These are phyloP conservation scores for Drosophila baimaii DNA, from an alignment of 1,140 invertebrate genomes.

Conservation along the genomic window DNA sequence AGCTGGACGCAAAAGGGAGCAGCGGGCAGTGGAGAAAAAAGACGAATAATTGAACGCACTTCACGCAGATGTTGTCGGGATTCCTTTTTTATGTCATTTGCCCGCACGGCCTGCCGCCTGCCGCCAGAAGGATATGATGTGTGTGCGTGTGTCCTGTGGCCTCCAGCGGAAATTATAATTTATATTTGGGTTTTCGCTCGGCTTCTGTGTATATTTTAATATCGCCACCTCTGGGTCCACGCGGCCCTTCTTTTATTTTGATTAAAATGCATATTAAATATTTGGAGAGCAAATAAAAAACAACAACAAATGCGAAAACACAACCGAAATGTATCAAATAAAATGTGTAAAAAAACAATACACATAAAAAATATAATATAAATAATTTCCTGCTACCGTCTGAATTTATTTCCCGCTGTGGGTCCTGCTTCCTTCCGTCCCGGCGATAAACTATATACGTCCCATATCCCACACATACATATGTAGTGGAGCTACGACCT, in stretches of 20 bases:
- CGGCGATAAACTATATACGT: slow-evolving; percentile 49
- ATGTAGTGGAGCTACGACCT: slow-evolving; percentile 32
- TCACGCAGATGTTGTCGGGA: slow-evolving; percentile 72
- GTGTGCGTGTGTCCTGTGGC: slow-evolving; percentile 63
- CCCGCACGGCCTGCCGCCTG: slow-evolving; percentile 31
- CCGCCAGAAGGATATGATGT: slow-evolving; percentile 63
- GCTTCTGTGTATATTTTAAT: slow-evolving; percentile 62
- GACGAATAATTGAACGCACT: slow-evolving; percentile 76
- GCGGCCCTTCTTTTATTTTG: slow-evolving; percentile 65
- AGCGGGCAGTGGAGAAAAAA: slow-evolving; percentile 33
- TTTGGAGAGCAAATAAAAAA: slow-evolving; percentile 42
- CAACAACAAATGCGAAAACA: slow-evolving; percentile 34
- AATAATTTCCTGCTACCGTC: slow-evolving; percentile 76
- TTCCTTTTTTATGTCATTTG: slow-evolving; percentile 42
- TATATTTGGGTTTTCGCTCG: slow-evolving; percentile 63
- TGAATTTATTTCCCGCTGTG: slow-evolving; percentile 63
- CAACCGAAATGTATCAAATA: slow-evolving; percentile 37
- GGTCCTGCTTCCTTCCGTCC: slow-evolving; percentile 68
- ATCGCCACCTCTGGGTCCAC: slow-evolving; percentile 50
- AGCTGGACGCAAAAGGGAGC: slow-evolving; percentile 16
- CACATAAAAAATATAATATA: slow-evolving; percentile 74
- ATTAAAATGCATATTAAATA: slow-evolving; percentile 83
- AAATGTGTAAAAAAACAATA: slow-evolving; percentile 57
- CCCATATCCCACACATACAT: slow-evolving; percentile 13
- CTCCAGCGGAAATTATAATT: slow-evolving; percentile 78